A percentile compares a stretch with the other conserved stretches of the same genome.
phyloP scores from a whole-genome alignment of 1,140 invertebrate species.

The Neodiprion virginianus region DNA sequence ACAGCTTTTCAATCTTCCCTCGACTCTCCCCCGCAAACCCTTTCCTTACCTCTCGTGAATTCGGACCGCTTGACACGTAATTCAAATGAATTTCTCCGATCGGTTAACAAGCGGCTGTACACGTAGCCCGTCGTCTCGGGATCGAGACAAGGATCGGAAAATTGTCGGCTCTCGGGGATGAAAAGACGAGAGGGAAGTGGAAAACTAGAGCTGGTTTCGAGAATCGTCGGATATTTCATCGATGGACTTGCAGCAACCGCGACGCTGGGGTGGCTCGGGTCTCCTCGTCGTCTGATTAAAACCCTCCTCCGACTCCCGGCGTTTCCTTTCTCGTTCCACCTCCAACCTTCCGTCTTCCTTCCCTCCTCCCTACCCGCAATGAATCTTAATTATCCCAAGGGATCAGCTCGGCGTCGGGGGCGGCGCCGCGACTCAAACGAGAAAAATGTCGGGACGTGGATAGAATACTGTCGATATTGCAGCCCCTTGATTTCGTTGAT shows the following conservation, averaged over 20 bases:
- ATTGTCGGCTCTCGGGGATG: background rate
- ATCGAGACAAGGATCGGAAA: background rate
- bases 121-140: background rate
- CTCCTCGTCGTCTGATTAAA: conserved; percentile 20
- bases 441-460: background rate
- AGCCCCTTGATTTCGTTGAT: too few species aligned
- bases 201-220: too few species aligned
- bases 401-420: conserved; percentile 14
- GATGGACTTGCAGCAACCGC: conserved; percentile 1
- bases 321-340: background rate
- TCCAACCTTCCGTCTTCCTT: background rate
- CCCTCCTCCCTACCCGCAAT: conserved; percentile 13
- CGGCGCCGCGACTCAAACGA: background rate
- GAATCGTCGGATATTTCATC: background rate
- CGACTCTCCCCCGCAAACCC: too few species aligned
- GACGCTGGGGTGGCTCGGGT: conserved; percentile 1
- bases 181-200: too few species aligned
- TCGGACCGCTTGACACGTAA: background rate
- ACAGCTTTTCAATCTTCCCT: background rate
- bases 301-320: conserved; percentile 13
- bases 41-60: too few species aligned
- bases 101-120: background rate
- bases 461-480: background rate
- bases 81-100: background rate
- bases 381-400: conserved; percentile 27